Conservation (phyloP, 1,140 invertebrate genomes). For the Bombus sibiricus region DNA sequence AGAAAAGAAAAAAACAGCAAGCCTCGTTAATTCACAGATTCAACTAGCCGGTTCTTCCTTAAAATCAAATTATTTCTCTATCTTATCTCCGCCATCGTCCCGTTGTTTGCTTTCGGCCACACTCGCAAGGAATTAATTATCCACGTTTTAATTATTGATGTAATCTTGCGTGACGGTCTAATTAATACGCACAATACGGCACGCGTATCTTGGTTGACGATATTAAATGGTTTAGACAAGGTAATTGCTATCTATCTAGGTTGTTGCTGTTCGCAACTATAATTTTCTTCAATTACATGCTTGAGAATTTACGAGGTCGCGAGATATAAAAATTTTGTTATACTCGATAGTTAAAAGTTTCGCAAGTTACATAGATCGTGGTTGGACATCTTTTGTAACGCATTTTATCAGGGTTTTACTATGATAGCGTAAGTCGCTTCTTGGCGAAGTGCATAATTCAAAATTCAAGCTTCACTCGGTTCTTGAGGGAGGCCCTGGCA, state of each 20-base stretch:
- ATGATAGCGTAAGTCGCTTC: background rate
- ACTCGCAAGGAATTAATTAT: background rate
- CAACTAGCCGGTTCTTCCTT: background rate
- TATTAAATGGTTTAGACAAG: background rate
- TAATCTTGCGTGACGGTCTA: background rate
- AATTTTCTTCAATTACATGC: background rate
- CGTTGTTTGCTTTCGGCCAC: too few relatives aligned
- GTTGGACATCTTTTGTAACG: background rate
- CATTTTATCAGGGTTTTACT: background rate
- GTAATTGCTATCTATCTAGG: background rate
- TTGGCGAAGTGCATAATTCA: background rate
- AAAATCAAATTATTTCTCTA: conserved; percentile 11
- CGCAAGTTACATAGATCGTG: background rate
- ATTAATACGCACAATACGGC: background rate
- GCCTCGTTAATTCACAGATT: background rate
- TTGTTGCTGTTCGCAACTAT: background rate
- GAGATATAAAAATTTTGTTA: too few relatives aligned
- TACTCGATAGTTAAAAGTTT: background rate
- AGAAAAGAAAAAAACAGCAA: background rate
- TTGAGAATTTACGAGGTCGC: background rate
- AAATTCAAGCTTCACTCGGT: background rate
- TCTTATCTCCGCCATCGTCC: background rate
- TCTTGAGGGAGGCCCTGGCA: background rate
- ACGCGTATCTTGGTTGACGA: background rate
- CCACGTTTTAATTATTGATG: background rate